Evolutionary conservation across 2,888 invertebrate genomes (phyloP).

Genomic region (Conchocele bisecta): DNA sequence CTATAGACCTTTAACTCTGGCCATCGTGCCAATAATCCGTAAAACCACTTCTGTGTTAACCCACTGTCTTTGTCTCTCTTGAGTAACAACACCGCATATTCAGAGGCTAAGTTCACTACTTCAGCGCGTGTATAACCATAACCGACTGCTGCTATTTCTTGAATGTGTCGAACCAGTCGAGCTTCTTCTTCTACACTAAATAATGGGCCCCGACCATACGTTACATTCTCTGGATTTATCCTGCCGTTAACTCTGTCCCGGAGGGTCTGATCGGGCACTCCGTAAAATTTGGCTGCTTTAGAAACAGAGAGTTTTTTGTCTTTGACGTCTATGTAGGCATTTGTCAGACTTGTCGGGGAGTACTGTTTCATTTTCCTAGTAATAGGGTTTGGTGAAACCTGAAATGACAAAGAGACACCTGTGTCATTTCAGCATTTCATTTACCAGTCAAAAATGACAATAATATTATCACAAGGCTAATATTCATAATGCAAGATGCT

Average conservation of each 20-base stretch:
- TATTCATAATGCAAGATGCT: no score
- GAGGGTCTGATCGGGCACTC: constrained; percentile 7
- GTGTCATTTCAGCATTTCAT: no score
- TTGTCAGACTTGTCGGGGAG: neutral
- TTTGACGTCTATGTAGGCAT: constrained; percentile 4
- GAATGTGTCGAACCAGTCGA: constrained; percentile 19
- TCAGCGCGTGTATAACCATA: constrained; percentile 29
- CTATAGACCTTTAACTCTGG: constrained; percentile 26
- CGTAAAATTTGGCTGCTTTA: neutral
- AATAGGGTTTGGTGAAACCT: neutral
- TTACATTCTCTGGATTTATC: constrained; percentile 1
- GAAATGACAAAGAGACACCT: no score
- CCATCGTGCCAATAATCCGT: constrained; percentile 24
- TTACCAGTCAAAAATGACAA: no score
- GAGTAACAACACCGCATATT: constrained; percentile 4
- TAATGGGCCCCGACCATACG: neutral
- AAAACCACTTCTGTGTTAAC: constrained; percentile 19
- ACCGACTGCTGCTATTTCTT: constrained; percentile 19
- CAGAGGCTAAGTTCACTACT: constrained; percentile 15
- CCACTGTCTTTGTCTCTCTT: neutral
- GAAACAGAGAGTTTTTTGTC: neutral
- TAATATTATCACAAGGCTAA: no score
- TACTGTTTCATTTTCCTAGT: neutral
- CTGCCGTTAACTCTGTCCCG: constrained; percentile 10
- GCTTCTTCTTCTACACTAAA: constrained; percentile 16